phyloP scores from a whole-genome alignment of 2,888 invertebrate species.

The Drosophila falleni region DNA sequence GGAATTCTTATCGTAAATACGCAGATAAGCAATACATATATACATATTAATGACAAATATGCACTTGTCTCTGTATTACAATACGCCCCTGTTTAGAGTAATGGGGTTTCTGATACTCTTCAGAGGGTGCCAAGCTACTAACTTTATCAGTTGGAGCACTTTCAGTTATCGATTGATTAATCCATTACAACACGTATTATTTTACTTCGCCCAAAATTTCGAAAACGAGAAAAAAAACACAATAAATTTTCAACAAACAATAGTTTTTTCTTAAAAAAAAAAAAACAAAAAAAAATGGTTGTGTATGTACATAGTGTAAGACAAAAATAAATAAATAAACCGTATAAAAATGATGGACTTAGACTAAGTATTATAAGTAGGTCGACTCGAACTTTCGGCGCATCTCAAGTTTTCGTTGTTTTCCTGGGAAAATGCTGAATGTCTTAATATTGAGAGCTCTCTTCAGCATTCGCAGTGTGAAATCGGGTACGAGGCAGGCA shows the following conservation, averaged over 20 bases:
- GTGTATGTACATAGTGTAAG: conserved; percentile 52
- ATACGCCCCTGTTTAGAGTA: conserved; percentile 39
- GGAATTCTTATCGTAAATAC: conserved; percentile 14
- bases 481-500: conserved; percentile 88
- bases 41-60: neutral
- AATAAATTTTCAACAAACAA: conserved; percentile 54
- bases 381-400: conserved; percentile 75
- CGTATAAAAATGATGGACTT: conserved; percentile 52
- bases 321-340: conserved; percentile 68
- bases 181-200: neutral
- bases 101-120: neutral
- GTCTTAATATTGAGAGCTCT: conserved; percentile 77
- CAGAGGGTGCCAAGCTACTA: neutral
- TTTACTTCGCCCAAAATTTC: neutral
- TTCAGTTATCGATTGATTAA: neutral
- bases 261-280: conserved; percentile 31
- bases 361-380: conserved; percentile 63
- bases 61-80: conserved; percentile 1
- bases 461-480: conserved; percentile 77
- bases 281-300: conserved; percentile 29
- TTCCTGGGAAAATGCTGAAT: conserved; percentile 81
- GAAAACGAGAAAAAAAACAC: neutral
- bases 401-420: conserved; percentile 66
- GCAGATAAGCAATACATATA: conserved; percentile 3
- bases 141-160: neutral